Base-by-base conservation (phyloP, 2,888 invertebrate genomes). In the Pterostichus niger region DNA sequence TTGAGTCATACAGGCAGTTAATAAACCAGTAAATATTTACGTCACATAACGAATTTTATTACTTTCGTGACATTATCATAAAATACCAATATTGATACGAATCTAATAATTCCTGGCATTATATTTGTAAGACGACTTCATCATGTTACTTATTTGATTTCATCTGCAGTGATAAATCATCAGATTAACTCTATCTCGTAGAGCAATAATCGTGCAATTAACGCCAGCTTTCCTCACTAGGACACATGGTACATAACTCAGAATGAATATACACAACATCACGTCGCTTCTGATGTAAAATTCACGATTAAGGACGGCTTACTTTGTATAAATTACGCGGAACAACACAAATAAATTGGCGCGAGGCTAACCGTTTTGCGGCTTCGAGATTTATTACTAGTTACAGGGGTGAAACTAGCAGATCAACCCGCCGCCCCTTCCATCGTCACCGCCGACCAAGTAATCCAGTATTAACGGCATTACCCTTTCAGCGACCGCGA, bases 381-480 rank as follows among this genome's bases (percentile, higher is more conserved):
- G 89, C 88, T 87, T 85, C 84, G 87, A 88, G 89, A 89, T 89
- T 89, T 89, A 89, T 89, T 87, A 86, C 87, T 86, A 88, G 88
- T 88, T 78, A 80, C 87, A 87, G 86, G 87, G 86, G 86, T 85
- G 86, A 86, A 85, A 86, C 86, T 86, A 68, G 24, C 82, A 56
- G 73, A 59, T 56, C 77, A 77, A 49, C 33, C 54, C 77, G 40
- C 80, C 33, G 24, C 24, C 24, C 3, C 24, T 3, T 24, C 24
- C 24, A 3, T 3, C 24, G 24, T 24, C 24, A 24, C 24, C 24
- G 52, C 44, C 59, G 35, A 46, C n/a, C 15, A 46, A 59, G 75
- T 82, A 82, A 82, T 75, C 82, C 82, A 61, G 82, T 75, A 82
- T 82, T 82, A 82, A 81, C 82, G 75, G 82, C 56, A 71, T 82